A percentile compares a stretch with the other conserved stretches of the same genome.
Evolutionary conservation across 2,113 vertebrate genomes (phyloP).

Genomic region (Felis catus): F.catus_Fca126_mat1.0 CM031421.1:104965001-104965500

Average conservation of each 20-base stretch:
- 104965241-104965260: no score
- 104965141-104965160: background rate
- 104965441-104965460: background rate
- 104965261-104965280: no score
- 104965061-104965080: background rate
- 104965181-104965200: background rate
- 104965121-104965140: background rate
- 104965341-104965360: fast-evolving
- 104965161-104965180: background rate
- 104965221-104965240: no score
- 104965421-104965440: background rate
- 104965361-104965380: background rate
- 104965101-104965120: background rate
- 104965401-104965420: background rate
- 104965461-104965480: background rate
- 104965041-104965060: background rate
- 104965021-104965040: background rate
- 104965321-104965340: no score
- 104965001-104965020: conserved; percentile 60
- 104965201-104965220: fast-evolving
- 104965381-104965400: background rate
- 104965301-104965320: no score
- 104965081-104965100: background rate
- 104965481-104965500: background rate
- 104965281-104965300: no score